Conservation (phyloP, 2,113 vertebrate species). For the Muntiacus muntjak region DNA sequence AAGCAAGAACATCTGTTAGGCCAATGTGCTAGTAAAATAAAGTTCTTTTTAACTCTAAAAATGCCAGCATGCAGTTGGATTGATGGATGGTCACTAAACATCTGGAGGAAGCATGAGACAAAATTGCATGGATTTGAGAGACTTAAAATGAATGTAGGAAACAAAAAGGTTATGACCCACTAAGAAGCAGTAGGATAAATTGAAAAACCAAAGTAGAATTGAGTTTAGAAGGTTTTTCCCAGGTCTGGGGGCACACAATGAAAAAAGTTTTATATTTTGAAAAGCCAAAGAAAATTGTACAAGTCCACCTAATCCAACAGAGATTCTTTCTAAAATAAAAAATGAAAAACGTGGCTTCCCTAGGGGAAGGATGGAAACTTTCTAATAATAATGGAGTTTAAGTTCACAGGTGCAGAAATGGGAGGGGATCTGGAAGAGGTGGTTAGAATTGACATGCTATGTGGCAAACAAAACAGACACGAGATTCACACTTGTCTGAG, state of each 20-base stretch:
- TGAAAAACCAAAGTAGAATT: neutral
- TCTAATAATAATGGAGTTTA: conserved; percentile 54
- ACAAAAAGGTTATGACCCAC: neutral
- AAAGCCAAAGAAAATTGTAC: conserved; percentile 39
- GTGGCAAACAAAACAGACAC: conserved; percentile 45
- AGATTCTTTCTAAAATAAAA: conserved; percentile 53
- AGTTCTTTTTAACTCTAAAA: neutral
- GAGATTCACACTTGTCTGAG: neutral
- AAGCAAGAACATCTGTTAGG: neutral
- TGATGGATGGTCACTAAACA: neutral
- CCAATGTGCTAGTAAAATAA: neutral
- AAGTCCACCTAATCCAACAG: conserved; percentile 38
- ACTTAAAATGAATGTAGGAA: conserved; percentile 11
- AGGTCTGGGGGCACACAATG: neutral
- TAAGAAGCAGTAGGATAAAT: conserved; percentile 30
- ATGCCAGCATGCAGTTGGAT: neutral
- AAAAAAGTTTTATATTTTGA: conserved; percentile 45
- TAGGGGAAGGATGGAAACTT: conserved; percentile 17
- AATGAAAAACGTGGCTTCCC: neutral
- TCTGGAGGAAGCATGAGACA: neutral
- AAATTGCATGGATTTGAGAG: neutral
- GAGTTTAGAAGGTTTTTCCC: neutral
- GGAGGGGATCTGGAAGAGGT: conserved; percentile 18
- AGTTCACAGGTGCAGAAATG: conserved; percentile 52
- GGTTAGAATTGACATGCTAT: conserved; percentile 11